A percentile compares a stretch with the other conserved stretches of the same genome.
Conservation (phyloP, 30 jellyfish, hydroid and myxozoan genomes). For the Hydra vulgaris region DNA sequence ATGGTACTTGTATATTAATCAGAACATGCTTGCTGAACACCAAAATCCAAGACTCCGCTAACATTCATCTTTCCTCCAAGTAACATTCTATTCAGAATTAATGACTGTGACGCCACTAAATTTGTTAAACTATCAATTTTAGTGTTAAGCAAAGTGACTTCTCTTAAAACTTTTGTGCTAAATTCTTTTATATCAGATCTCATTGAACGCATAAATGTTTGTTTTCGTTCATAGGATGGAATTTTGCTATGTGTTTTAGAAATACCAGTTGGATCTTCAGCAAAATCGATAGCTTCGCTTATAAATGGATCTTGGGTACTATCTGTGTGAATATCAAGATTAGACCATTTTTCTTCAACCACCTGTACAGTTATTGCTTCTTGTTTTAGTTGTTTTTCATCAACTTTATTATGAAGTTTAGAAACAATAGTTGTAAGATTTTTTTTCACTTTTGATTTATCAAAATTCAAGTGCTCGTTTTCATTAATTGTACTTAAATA, state of each 20-base stretch:
- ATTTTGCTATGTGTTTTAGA: neutral
- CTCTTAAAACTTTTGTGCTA: neutral
- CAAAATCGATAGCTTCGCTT: constrained; percentile 5
- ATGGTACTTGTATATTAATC: neutral
- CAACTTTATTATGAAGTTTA: constrained; percentile 24
- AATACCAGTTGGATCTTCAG: neutral
- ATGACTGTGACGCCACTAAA: constrained; percentile 22
- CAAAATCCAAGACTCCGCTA: constrained; percentile 13
- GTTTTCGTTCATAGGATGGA: neutral
- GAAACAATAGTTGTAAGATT: constrained; percentile 24
- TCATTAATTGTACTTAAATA: neutral
- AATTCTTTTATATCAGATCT: neutral
- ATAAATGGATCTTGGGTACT: constrained; percentile 17
- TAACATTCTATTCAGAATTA: constrained; percentile 11
- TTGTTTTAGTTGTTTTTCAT: constrained; percentile 13
- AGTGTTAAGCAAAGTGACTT: constrained; percentile 3
- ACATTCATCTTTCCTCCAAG: constrained; percentile 23
- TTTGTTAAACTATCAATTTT: constrained; percentile 26
- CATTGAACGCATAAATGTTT: neutral
- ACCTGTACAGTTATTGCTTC: neutral
- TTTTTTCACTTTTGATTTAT: neutral
- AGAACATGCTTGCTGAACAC: neutral
- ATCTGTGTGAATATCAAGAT: neutral
- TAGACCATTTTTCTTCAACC: neutral
- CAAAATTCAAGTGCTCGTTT: neutral